phyloP scores from a whole-genome alignment of 1,140 invertebrate genomes.

The Lasioglossum albipes region DNA sequence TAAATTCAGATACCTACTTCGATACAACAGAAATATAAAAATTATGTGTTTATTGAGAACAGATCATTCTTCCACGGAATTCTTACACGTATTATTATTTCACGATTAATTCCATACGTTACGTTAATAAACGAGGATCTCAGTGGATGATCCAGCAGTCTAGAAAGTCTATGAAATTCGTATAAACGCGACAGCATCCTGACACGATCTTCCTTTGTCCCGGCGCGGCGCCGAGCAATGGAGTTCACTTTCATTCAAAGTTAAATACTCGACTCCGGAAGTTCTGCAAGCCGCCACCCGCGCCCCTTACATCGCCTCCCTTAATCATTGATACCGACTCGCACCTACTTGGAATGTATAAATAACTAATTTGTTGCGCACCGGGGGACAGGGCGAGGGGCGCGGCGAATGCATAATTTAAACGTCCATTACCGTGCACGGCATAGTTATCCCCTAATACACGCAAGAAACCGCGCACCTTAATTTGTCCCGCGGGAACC shows the following conservation, averaged over 20 bases:
- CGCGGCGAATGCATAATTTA: conserved; percentile 71
- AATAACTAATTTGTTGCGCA: conserved; percentile 72
- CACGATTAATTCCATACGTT: too few species aligned
- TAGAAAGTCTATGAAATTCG: conserved; percentile 56
- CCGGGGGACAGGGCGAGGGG: conserved; percentile 30
- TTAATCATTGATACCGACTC: conserved; percentile 74
- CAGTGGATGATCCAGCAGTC: too few species aligned
- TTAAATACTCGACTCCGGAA: conserved; percentile 72
- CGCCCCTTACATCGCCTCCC: conserved; percentile 36
- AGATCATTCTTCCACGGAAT: too few species aligned
- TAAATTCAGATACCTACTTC: too few species aligned
- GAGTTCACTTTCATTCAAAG: conserved; percentile 61
- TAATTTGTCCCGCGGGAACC: conserved; percentile 55
- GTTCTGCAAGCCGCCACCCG: conserved; percentile 45
- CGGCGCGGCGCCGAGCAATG: not conserved
- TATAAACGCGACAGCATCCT: conserved; percentile 54
- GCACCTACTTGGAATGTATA: conserved; percentile 73
- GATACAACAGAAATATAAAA: too few species aligned
- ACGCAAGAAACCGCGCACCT: conserved; percentile 44
- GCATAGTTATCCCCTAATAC: conserved; percentile 60
- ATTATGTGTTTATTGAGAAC: too few species aligned
- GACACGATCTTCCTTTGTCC: conserved; percentile 30
- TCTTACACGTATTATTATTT: too few species aligned
- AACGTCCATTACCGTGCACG: conserved; percentile 70
- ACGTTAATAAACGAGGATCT: too few species aligned